Conservation (phyloP, 2,888 invertebrate species). For the Aphidoletes aphidimyza region DNA sequence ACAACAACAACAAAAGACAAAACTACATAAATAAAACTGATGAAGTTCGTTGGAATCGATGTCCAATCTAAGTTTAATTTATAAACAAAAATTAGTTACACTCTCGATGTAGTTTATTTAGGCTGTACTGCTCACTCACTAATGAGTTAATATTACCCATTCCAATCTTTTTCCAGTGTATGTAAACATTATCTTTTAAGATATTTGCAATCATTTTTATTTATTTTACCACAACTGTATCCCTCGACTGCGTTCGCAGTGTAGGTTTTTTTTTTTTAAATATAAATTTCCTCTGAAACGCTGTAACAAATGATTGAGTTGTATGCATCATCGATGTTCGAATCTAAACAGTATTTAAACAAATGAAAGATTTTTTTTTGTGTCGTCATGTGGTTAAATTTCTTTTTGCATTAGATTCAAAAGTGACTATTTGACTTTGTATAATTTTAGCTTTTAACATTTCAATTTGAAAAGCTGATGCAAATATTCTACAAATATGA, state of each 20-base stretch:
- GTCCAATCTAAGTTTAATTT: constrained; percentile 30
- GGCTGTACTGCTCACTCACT: constrained; percentile 16
- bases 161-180: constrained; percentile 17
- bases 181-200: constrained; percentile 44
- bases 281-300: no score
- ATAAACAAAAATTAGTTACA: not conserved
- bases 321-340: constrained; percentile 21
- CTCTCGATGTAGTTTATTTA: constrained; percentile 24
- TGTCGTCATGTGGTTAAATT: no score
- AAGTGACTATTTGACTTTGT: not conserved
- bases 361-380: not conserved
- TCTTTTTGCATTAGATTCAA: not conserved
- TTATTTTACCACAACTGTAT: constrained; percentile 42
- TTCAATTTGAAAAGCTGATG: no score
- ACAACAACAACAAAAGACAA: not conserved
- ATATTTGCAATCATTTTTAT: not conserved
- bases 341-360: not conserved
- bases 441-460: no score
- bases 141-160: not conserved
- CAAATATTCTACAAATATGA: no score
- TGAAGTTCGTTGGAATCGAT: not conserved
- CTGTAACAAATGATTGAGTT: not conserved
- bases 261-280: no score
- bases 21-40: not conserved
- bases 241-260: not conserved